Percentiles rank a stretch among this genome's conserved stretches.
These are phyloP conservation scores for Theropithecus gelada DNA, from an alignment of 2,113 vertebrate species.

Conservation along the genomic window DNA sequence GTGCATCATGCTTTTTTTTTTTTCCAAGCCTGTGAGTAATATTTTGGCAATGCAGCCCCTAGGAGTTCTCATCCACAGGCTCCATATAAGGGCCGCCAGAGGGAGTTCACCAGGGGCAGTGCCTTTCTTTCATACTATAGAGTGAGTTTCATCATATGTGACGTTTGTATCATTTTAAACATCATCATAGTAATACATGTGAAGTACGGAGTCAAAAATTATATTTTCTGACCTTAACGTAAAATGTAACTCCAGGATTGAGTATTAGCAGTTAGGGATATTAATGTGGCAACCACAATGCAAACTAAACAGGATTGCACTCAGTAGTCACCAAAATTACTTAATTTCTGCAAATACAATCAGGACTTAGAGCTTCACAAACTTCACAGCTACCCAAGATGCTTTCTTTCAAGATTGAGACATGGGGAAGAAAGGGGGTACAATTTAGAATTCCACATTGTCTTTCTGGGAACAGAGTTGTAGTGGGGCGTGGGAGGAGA, in stretches of 20 bases:
- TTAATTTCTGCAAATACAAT: not conserved
- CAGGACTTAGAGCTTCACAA: not conserved
- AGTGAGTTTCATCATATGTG: not conserved
- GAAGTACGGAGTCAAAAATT: not conserved
- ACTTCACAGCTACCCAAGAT: not conserved
- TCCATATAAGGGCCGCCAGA: not conserved
- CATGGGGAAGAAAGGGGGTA: not conserved
- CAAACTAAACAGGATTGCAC: not conserved
- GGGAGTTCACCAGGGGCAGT: not conserved
- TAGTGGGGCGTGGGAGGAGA: not conserved
- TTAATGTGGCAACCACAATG: not conserved
- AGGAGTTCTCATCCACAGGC: not conserved
- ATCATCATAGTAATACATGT: not conserved
- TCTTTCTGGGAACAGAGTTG: not conserved
- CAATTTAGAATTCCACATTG: not conserved
- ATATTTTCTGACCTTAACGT: not conserved
- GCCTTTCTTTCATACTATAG: not conserved
- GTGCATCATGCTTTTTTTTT: not conserved
- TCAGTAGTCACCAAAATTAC: not conserved
- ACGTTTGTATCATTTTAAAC: not conserved
- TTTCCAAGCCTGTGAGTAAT: not conserved
- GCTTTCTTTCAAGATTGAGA: not conserved
- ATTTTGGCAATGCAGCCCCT: not conserved
- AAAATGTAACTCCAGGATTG: not conserved
- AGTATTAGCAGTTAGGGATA: not conserved